Base-by-base conservation (phyloP, 1,140 invertebrate species). In the Lepidurus couesii region DNA sequence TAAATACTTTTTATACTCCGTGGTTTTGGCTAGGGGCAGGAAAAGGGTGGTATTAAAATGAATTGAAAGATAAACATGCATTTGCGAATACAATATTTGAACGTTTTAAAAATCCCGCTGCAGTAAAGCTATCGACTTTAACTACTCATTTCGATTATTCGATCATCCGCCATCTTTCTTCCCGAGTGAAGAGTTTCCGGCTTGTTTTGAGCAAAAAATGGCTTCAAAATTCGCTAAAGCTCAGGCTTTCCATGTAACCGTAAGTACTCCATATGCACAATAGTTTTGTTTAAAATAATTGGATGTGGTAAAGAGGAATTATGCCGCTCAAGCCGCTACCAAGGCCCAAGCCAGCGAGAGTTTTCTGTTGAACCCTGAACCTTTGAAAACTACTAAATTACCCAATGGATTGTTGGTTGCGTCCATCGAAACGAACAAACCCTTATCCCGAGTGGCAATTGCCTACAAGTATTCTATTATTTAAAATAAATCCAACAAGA, bases 381-480 rank as follows among this genome's bases (percentile, higher is more conserved):
- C 78, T 26, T 75, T 83, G 34, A 84, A 87, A 79, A 45, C 83
- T 45, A 84, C 87, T 77, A 85, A 87, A 44, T 83, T 93, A 65
- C 86, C 87, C 7, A 93, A 92, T 84, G 93, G 93, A 84, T 83
- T 92, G 24, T 88, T 91, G 74, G 89, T 94, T 10, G 91, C 91
- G 75, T 88, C 92, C 16, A 83, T 91, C 53, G 92, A 95, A 81
- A 93, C 91, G 83, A 88, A 90, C 74, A 89, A 90, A 77, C 92
- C 94, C 11, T 83, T 95, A 16, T 86, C 93, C 44, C 88, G 92
- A 82, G 87, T 96, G n/a, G 91, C 92, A 16, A 86, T 96, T 80
- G 87, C 92, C 78, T 90, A 94, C 83, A 91, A 88, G 92, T 93
- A 86, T 82, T 80, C n/a, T 24, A 10, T 75, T 45, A 16, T 1